Evolutionary conservation across 2,113 vertebrate genomes (phyloP).

Genomic region (Pomatostomus ruficeps): DNA sequence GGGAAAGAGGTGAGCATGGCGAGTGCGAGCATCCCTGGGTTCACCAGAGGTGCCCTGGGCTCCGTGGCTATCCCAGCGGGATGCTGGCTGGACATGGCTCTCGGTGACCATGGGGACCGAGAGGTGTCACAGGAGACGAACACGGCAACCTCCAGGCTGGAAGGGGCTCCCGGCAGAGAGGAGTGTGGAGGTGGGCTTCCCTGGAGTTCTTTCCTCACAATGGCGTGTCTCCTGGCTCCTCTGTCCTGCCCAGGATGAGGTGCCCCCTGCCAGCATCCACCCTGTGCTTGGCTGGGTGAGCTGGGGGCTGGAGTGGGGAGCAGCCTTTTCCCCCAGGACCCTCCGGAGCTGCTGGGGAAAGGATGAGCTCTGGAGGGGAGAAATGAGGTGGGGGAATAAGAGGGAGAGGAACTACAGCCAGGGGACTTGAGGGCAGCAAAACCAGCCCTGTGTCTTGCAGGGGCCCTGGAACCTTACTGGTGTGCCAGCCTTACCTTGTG

Average conservation of each 20-base stretch:
- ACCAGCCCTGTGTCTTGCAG: neutral
- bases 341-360: neutral
- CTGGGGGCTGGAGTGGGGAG: neutral
- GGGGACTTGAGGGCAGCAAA: neutral
- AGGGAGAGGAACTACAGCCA: accelerated
- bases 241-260: accelerated
- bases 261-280: neutral
- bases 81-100: neutral
- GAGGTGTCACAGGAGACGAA: neutral
- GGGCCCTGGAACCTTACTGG: accelerated
- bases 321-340: neutral
- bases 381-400: accelerated
- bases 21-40: neutral
- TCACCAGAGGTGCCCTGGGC: neutral
- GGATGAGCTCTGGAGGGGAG: neutral
- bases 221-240: neutral
- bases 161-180: accelerated
- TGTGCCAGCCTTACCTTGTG: neutral
- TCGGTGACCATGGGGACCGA: accelerated
- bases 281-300: neutral
- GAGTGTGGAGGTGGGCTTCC: neutral
- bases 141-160: neutral
- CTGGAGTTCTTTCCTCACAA: accelerated
- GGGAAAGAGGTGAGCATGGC: neutral
- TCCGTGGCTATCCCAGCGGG: neutral